A percentile compares a stretch with the other conserved stretches of the same genome.
Conservation (phyloP, 2,888 invertebrate genomes). For the Oxytorus armatus region DNA sequence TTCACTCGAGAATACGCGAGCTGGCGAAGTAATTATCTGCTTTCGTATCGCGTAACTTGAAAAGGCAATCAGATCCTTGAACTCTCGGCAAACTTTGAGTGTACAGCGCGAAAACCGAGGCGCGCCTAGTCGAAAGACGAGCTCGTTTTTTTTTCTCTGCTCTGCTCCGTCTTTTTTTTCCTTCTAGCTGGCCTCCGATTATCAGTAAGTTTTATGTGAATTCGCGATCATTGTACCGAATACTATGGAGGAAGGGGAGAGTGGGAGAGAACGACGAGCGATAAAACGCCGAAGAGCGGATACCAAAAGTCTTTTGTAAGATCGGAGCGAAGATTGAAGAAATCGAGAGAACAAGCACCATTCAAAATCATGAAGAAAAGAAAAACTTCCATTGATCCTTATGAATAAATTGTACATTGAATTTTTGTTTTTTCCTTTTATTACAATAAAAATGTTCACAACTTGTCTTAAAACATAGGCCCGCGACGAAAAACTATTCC, state of each 20-base stretch:
- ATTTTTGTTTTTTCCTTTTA: neutral
- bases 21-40: constrained; percentile 65
- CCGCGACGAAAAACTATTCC: no score
- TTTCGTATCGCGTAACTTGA: constrained; percentile 67
- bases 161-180: constrained; percentile 17
- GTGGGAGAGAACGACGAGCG: constrained; percentile 7
- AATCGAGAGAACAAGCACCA: constrained; percentile 18
- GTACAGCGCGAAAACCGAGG: constrained; percentile 22
- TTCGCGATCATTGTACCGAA: constrained; percentile 31
- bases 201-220: constrained; percentile 58
- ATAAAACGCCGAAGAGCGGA: neutral
- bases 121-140: constrained; percentile 35
- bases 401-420: neutral
- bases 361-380: constrained; percentile 15
- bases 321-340: constrained; percentile 24
- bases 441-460: neutral
- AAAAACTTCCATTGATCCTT: constrained; percentile 3
- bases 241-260: neutral
- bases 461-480: neutral
- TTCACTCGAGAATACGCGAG: constrained; percentile 64
- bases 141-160: constrained; percentile 9
- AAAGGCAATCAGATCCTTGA: constrained; percentile 68
- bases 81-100: constrained; percentile 61
- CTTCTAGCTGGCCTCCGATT: constrained; percentile 25
- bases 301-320: constrained; percentile 34